Conservation (phyloP, 2,888 invertebrate genomes). For the Napeogenes sylphis region DNA sequence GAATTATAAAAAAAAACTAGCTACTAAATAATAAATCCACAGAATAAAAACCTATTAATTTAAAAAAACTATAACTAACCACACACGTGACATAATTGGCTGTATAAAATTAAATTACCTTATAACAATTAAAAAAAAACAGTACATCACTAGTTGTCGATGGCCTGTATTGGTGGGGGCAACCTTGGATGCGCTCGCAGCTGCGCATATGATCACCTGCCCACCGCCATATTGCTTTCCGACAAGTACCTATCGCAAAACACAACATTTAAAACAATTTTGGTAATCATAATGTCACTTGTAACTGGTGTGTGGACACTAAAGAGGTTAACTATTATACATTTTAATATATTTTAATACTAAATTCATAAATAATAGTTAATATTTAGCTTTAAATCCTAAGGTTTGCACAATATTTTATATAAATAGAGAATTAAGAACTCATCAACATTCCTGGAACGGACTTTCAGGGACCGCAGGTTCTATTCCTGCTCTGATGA, state of each 20-base stretch:
- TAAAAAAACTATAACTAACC: conserved; percentile 26
- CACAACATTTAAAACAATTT: conserved; percentile 34
- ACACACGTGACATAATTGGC: conserved; percentile 30
- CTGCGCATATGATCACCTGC: conserved; percentile 68
- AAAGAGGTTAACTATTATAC: background rate
- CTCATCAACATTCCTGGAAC: too few species aligned
- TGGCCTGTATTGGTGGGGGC: conserved; percentile 50
- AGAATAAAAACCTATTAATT: conserved; percentile 20
- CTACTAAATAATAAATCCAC: too few species aligned
- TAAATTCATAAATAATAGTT: too few species aligned
- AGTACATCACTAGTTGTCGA: conserved; percentile 58
- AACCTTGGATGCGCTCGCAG: conserved; percentile 68
- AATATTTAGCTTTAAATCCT: too few species aligned
- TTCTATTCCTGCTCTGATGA: too few species aligned
- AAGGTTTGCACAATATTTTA: too few species aligned
- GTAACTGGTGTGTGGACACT: conserved; percentile 3
- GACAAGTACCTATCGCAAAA: conserved; percentile 54
- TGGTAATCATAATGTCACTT: conserved; percentile 24
- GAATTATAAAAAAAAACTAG: conserved; percentile 5
- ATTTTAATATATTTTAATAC: too few species aligned
- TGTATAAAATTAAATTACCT: conserved; percentile 32
- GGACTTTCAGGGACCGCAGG: too few species aligned
- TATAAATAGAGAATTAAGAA: too few species aligned
- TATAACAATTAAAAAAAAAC: conserved; percentile 30
- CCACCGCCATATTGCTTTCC: conserved; percentile 59